A percentile compares a stretch with the other conserved stretches of the same genome.
These are phyloP conservation scores for Tragelaphus oryx DNA, from an alignment of 2,797 vertebrate species.

Conservation along the genomic window DNA sequence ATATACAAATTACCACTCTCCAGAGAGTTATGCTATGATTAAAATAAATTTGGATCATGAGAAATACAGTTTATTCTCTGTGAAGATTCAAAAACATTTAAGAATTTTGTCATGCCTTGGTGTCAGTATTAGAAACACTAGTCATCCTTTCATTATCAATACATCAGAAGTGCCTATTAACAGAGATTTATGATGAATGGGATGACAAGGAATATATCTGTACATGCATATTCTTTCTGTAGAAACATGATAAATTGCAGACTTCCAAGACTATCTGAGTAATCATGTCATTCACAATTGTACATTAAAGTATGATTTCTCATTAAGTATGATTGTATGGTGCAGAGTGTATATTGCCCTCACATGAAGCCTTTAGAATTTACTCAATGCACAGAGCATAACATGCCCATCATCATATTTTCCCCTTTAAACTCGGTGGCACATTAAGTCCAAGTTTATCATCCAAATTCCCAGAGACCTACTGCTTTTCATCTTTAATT, in stretches of 20 bases:
- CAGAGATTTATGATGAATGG: not conserved
- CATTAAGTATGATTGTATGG: not conserved
- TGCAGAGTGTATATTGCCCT: not conserved
- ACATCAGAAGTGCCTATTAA: slow-evolving; percentile 35
- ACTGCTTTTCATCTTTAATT: slow-evolving; percentile 16
- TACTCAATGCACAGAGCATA: not conserved
- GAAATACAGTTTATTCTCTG: slow-evolving; percentile 41
- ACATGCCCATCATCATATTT: not conserved
- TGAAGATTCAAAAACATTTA: slow-evolving; percentile 45
- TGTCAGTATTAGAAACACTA: slow-evolving; percentile 15
- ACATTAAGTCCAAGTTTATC: not conserved
- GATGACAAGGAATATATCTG: not conserved
- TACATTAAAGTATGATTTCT: not conserved
- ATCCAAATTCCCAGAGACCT: not conserved
- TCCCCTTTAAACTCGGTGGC: not conserved
- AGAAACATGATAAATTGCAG: not conserved
- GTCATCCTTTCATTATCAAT: slow-evolving; percentile 10
- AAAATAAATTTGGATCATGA: slow-evolving; percentile 43
- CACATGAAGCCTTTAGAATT: not conserved
- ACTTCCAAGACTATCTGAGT: not conserved
- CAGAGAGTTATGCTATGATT: slow-evolving; percentile 30
- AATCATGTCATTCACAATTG: not conserved
- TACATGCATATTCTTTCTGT: not conserved
- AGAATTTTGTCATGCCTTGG: slow-evolving; percentile 7
- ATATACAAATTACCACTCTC: not conserved